Base-by-base conservation (phyloP, 2,113 vertebrate species). In the Solenodon paradoxus region DNA sequence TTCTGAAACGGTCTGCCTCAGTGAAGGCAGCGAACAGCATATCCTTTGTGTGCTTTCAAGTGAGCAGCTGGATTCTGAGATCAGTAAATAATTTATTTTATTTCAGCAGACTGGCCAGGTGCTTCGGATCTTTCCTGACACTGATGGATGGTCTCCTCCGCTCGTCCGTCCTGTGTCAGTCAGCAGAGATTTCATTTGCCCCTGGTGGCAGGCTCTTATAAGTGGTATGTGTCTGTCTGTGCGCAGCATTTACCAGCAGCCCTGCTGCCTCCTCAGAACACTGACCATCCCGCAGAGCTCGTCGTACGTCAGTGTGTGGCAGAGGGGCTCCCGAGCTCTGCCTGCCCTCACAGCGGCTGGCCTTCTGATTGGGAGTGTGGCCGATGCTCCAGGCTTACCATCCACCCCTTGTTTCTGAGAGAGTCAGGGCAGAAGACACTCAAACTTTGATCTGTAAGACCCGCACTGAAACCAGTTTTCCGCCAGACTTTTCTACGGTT, bases 51-150 rank as follows among this genome's bases (percentile, higher is more conserved):
- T 85, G 77, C 88, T 40, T 74, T 93, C 92, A 77, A 63, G 63
- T 90, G 93, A 95, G 71, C 88, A 74, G 77, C 92, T 95, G 53
- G 90, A 85, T 88, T 96, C 93, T 75, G 90, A 96, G 97, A 95
- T 92, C 87, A 88, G 96, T 97, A 95, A 96, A 97, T 95, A 96
- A 95, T 96, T 93, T 92, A 94, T 92, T 97, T 95, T 95, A 96
- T 95, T 96, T 95, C 94, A 92, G 30, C 96, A 94, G 95, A 95
- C 66, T 90, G 88, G 92, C 90, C 94, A 94, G 95, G 96, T 95
- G 77, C 95, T 95, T 95, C 94, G 84, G 77, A 79, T 95, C 90
- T 82, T 68, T 78, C 42, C 95, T 92, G 95, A 95, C 96, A 88
- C 93, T 97, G 97, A 96, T 95, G 92, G 77, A 96, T 95, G 84